A percentile compares a stretch with the other conserved stretches of the same genome.
phyloP scores from a whole-genome alignment of 2,888 invertebrate genomes.

The Drosophila kuntzei region DNA sequence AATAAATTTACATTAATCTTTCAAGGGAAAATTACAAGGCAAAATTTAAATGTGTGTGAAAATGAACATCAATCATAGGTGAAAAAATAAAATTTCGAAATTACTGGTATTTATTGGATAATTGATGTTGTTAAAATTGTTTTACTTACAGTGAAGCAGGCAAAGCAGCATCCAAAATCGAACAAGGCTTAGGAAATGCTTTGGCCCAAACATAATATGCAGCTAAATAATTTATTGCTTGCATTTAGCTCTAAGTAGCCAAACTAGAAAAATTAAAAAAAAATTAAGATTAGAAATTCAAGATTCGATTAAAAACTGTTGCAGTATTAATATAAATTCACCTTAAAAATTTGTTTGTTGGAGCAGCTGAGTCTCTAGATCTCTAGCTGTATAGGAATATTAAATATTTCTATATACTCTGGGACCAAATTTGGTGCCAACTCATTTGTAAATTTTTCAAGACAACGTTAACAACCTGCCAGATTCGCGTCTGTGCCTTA shows the following conservation, averaged over 20 bases:
- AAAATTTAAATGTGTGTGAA: no score
- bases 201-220: slow-evolving; percentile 72
- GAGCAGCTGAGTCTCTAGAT: no score
- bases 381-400: no score
- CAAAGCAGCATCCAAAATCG: slow-evolving; percentile 59
- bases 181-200: slow-evolving; percentile 54
- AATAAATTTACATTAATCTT: slow-evolving; percentile 12
- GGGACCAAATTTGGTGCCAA: slow-evolving; percentile 15
- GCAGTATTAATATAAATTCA: background rate
- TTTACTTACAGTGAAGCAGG: slow-evolving; percentile 67
- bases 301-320: slow-evolving; percentile 15
- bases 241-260: slow-evolving; percentile 51
- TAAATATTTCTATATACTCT: slow-evolving; percentile 33
- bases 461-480: slow-evolving; percentile 48
- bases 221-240: slow-evolving; percentile 26
- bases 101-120: no score
- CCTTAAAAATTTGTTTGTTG: slow-evolving; percentile 23
- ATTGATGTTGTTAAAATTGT: background rate
- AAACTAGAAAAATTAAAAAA: slow-evolving; percentile 18
- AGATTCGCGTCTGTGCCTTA: slow-evolving; percentile 54
- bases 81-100: no score
- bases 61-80: no score
- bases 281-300: background rate
- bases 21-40: no score
- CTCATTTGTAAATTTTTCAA: slow-evolving; percentile 8